Evolutionary conservation across 2,113 vertebrate species (phyloP).

Genomic region (Chitala chitala): DNA sequence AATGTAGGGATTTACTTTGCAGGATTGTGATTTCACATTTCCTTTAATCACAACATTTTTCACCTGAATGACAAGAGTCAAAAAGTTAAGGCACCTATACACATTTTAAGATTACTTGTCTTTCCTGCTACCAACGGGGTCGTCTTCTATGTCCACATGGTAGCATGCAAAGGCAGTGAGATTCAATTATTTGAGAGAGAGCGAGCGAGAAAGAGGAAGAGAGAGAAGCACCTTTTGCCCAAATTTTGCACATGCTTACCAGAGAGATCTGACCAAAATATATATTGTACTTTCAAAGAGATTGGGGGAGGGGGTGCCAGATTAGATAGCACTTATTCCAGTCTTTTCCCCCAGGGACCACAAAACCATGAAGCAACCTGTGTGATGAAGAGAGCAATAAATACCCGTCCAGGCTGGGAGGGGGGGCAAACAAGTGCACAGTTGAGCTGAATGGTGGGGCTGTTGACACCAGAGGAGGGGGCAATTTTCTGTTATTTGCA

Average conservation of each 20-base stretch:
- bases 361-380: conserved; percentile 56
- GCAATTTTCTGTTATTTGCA: conserved; percentile 52
- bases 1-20: conserved; percentile 47
- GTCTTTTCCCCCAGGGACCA: conserved; percentile 57
- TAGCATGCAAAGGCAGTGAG: conserved; percentile 50
- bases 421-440: conserved; percentile 52
- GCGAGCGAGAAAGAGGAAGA: conserved; percentile 34
- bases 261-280: conserved; percentile 58
- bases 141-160: not conserved
- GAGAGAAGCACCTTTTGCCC: conserved; percentile 56
- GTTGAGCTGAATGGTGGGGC: conserved; percentile 53
- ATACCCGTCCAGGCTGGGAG: conserved; percentile 61
- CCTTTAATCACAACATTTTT: not conserved
- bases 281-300: conserved; percentile 55
- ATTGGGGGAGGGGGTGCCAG: conserved; percentile 34
- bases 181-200: conserved; percentile 34
- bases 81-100: too few species aligned
- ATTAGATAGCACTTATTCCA: conserved; percentile 55
- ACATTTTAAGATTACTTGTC: not conserved
- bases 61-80: conserved; percentile 30
- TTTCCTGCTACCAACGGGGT: not conserved
- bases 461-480: not conserved
- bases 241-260: conserved; percentile 71
- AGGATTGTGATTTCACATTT: not conserved
- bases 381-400: conserved; percentile 66